Evolutionary conservation across 2,888 invertebrate genomes (phyloP), one percentile per base, ranked within the genome.

Genomic region (Melikaiella ostensackeni): DNA sequence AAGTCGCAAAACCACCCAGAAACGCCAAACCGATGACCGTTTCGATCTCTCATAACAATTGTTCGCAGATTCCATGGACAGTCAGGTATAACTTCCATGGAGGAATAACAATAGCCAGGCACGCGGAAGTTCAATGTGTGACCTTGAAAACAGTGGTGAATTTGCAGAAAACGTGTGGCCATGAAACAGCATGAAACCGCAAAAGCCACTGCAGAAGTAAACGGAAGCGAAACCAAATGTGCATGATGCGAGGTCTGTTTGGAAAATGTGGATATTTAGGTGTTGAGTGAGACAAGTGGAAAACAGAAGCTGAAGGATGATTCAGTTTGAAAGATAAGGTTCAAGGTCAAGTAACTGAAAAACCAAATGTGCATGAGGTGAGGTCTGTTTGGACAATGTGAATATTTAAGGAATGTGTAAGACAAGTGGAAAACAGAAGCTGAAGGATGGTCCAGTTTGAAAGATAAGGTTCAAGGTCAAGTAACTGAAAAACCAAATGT

Each of bases 1-100:
- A 30, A 70, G n/a, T 50, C 33, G 70, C 80, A 62, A 57, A 79
- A 81, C 80, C 80, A 78, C 74, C 80, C 77, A 81, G 74, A 77
- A 80, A 80, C 76, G 76, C 27, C 70, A 64, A 64, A 77, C 30
- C 73, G 73, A 73, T 78, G 75, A 63, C 74, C 76, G 13, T 33
- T 66, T 27, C 42, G 19, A 66, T 66, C 27, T 24, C 27, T 16
- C 46, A 46, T 27, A 30, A 19, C 42, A 33, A 70, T 70, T 50
- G 50, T 70, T 70, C 50, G 30, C 33, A 30, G 50, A 70, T 70
- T 50, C 70, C 70, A 50, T 4, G 16, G 27, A 64, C 21, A 42
- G 66, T 19, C 66, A 66, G 66, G 46, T 42, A 46, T 59, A 59
- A 59, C 27, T 59, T 27, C 59, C 59, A 24, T 59, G 59, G 11